phyloP scores from a whole-genome alignment of 2,888 invertebrate species.

The Rapana venosa region DNA sequence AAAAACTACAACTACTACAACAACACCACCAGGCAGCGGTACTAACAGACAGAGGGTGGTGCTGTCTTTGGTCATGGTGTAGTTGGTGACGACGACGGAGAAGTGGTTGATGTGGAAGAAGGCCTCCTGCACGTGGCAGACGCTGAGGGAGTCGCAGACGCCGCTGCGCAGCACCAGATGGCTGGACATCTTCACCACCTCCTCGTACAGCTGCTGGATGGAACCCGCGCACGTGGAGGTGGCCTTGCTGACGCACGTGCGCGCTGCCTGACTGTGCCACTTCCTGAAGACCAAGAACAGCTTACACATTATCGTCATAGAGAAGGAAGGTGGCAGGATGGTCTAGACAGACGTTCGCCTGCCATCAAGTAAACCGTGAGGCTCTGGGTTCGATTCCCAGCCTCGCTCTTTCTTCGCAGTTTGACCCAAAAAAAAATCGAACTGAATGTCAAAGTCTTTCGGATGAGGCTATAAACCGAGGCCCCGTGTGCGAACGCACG shows the following conservation, averaged over 20 bases:
- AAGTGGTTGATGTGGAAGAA: constrained; percentile 37
- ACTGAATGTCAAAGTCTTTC: too few relatives aligned
- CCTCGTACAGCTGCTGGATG: constrained; percentile 10
- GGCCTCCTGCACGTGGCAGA: constrained; percentile 39
- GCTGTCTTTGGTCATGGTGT: constrained; percentile 4
- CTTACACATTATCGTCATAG: too few relatives aligned
- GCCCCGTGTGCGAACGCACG: too few relatives aligned
- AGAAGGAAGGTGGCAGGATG: too few relatives aligned
- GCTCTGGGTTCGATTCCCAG: too few relatives aligned
- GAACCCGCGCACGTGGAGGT: neutral
- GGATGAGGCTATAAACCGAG: too few relatives aligned
- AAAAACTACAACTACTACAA: neutral
- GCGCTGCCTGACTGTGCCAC: constrained; percentile 14
- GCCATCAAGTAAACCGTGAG: too few relatives aligned
- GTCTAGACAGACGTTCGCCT: too few relatives aligned
- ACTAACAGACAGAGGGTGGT: constrained; percentile 41
- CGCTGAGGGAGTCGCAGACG: constrained; percentile 4
- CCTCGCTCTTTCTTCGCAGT: too few relatives aligned
- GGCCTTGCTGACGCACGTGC: constrained; percentile 1
- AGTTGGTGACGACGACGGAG: constrained; percentile 27
- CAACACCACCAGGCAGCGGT: neutral
- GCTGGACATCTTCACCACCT: neutral
- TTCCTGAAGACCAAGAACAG: neutral
- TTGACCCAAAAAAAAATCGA: too few relatives aligned
- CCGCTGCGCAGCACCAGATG: constrained; percentile 13